Base-by-base conservation (phyloP, 2,113 vertebrate species). In the Proteles cristata region DNA sequence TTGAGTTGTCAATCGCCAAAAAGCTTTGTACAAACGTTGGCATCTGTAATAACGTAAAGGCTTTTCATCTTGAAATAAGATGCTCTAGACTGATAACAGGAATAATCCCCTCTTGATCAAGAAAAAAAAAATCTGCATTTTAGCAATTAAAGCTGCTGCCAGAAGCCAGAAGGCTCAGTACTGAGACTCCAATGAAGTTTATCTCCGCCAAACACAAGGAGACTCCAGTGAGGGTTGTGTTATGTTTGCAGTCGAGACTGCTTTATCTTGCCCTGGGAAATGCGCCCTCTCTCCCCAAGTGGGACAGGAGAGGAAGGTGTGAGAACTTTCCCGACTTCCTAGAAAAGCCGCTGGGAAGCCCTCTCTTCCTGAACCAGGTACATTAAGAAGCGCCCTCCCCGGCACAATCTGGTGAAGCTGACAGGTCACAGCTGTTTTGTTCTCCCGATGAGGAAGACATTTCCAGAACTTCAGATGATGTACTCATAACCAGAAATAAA, bases 31-130 rank as follows among this genome's bases (percentile, higher is more conserved):
- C 98, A 99, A 99, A 99, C 93, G 95, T 99, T 99, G 99, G 99
- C 99, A 99, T 99, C 99, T 99, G 99, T 99, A 99, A 99, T 99
- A 99, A 99, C 98, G 98, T 96, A 83, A 99, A 99, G 99, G 99
- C 99, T 99, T 99, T 99, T 99, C 99, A 99, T 99, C 99, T 99
- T 98, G 97, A 99, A 99, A 99, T 99, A 99, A 99, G 99, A 99
- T 99, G 99, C 99, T 99, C 99, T 98, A 99, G 98, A 99, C 99
- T 99, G 99, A 99, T 99, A 99, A 99, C 98, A 98, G 98, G 98
- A 99, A 99, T 99, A 99, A 99, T 99, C 99, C 99, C 98, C 99
- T 99, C 99, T 98, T 99, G 99, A 99, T 99, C 99, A 99, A 99
- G 99, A 98, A 94, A 94, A 88, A 97, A 98, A 99, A 99, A 99